Conservation (phyloP, 2,888 invertebrate genomes). For the Apodemia mormo region DNA sequence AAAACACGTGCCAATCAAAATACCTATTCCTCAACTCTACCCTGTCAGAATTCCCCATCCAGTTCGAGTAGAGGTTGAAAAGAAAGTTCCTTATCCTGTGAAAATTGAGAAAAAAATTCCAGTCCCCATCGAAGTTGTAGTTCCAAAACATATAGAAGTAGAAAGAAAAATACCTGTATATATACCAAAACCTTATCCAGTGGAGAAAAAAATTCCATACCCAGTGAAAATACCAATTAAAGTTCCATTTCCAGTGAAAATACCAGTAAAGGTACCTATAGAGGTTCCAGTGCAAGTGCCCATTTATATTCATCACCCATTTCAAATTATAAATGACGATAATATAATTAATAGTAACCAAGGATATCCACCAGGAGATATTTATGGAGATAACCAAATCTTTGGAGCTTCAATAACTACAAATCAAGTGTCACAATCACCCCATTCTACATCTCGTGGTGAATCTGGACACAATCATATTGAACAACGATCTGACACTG, state of each 20-base stretch:
- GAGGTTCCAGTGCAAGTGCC: conserved; percentile 62
- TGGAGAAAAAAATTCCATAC: conserved; percentile 64
- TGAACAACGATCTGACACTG: conserved; percentile 52
- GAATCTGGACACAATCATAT: conserved; percentile 42
- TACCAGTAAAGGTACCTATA: conserved; percentile 54
- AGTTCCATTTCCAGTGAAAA: conserved; percentile 53
- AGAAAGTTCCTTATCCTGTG: conserved; percentile 68
- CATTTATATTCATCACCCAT: conserved; percentile 59
- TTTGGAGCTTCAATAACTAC: conserved; percentile 16
- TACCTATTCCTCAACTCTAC: conserved; percentile 73
- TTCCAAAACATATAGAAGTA: conserved; percentile 49
- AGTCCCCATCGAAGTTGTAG: conserved; percentile 61
- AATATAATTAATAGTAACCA: conserved; percentile 32
- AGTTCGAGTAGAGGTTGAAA: conserved; percentile 73
- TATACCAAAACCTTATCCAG: conserved; percentile 52
- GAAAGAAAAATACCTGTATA: conserved; percentile 63
- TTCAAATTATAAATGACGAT: conserved; percentile 47
- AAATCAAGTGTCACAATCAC: conserved; percentile 22
- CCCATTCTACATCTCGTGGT: conserved; percentile 40
- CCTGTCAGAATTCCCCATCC: conserved; percentile 79
- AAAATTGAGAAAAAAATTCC: conserved; percentile 74
- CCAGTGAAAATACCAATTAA: conserved; percentile 45
- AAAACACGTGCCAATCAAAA: conserved; percentile 65
- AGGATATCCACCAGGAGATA: background rate
- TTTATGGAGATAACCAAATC: conserved; percentile 23